Percentiles rank a stretch among this genome's conserved stretches.
phyloP scores from a whole-genome alignment of 2,113 vertebrate genomes.

The Leucosticte australis region DNA sequence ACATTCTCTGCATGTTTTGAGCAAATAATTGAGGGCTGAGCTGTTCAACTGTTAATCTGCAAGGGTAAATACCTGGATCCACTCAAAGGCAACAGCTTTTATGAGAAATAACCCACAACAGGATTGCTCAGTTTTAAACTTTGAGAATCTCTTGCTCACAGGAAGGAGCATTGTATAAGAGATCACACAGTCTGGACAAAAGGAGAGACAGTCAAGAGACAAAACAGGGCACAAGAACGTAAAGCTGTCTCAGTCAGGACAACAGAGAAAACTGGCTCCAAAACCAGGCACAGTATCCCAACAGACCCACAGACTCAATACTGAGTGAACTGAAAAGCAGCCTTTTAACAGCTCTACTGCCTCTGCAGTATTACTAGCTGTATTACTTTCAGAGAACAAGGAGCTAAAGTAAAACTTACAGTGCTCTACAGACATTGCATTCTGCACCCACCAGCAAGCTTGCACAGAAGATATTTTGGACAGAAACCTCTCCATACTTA shows the following conservation, averaged over 20 bases:
- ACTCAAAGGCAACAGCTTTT: neutral
- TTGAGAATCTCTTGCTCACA: neutral
- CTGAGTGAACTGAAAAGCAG: neutral
- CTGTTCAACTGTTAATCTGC: neutral
- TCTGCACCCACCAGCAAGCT: neutral
- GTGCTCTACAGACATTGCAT: neutral
- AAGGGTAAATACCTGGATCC: neutral
- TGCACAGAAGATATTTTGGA: neutral
- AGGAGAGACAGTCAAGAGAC: neutral
- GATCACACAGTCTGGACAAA: neutral
- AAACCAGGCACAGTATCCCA: neutral
- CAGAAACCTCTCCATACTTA: neutral
- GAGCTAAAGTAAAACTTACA: neutral
- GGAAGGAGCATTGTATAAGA: neutral
- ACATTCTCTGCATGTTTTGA: neutral
- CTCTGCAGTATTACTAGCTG: neutral
- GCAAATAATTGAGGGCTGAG: neutral
- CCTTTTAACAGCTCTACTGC: neutral
- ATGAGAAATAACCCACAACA: neutral
- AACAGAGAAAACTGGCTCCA: neutral
- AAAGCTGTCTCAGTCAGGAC: neutral
- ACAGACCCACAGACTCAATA: neutral
- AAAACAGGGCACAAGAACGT: neutral
- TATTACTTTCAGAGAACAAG: neutral
- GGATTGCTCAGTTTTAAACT: neutral